A percentile compares a stretch with the other conserved stretches of the same genome.
Conservation (phyloP, 2,888 invertebrate genomes). For the Gastracanthus pulcherrimus region DNA sequence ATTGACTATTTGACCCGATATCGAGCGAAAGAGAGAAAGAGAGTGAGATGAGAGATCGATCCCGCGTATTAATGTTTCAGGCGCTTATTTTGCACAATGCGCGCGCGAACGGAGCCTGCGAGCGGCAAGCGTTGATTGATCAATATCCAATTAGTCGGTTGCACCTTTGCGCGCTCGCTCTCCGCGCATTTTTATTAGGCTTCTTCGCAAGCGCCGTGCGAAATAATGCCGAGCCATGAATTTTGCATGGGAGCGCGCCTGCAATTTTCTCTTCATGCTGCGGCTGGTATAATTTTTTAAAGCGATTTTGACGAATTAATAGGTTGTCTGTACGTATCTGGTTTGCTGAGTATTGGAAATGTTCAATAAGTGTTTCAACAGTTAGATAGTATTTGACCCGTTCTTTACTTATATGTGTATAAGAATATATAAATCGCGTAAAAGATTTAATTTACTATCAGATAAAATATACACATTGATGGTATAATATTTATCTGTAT, state of each 20-base stretch:
- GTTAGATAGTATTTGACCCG: too few relatives aligned
- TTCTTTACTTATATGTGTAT: neutral
- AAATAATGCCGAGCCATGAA: neutral
- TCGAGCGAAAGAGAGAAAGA: too few relatives aligned
- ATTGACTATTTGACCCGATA: too few relatives aligned
- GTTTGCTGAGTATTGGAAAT: neutral
- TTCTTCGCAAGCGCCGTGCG: neutral
- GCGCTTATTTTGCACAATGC: neutral
- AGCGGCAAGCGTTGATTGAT: conserved; percentile 7
- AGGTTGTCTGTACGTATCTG: neutral
- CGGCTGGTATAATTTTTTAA: neutral
- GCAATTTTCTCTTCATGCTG: conserved; percentile 1
- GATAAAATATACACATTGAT: neutral
- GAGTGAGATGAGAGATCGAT: neutral
- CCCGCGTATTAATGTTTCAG: conserved; percentile 24
- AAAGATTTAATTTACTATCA: neutral
- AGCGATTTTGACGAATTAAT: conserved; percentile 25
- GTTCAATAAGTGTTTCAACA: too few relatives aligned
- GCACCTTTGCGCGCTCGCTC: neutral
- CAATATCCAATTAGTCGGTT: conserved; percentile 36
- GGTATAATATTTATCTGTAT: neutral
- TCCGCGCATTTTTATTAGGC: too few relatives aligned
- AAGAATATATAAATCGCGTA: neutral
- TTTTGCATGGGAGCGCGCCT: neutral
- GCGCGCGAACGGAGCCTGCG: too few relatives aligned